Base-by-base conservation (phyloP, 1,140 invertebrate genomes). In the Zaprionus lachaisei region DNA sequence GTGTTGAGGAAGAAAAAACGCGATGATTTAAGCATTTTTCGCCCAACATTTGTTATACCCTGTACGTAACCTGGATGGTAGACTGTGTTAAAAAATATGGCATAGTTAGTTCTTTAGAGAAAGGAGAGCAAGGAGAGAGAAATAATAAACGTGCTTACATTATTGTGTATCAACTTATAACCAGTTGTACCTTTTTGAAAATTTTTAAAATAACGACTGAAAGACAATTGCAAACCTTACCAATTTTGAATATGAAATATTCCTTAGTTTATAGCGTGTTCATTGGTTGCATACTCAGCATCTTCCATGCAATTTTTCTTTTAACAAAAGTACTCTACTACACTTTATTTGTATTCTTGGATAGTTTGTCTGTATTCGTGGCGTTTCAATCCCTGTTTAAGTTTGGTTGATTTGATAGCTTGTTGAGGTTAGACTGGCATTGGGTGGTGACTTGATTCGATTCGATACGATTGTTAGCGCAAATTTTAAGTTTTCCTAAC, bases 21-120 rank as follows among this genome's bases (percentile, higher is more conserved):
- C 77, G 71, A 84, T 83, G 77, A 87, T 83, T 87, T 72, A 76
- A 80, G 71, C 80, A 68, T 62, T 77, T 86, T 86, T 77, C 68
- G 71, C 38, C 38, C n/a, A 72, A 60, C 54, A 67, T 67, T 80
- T 80, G 66, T 72, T 69, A 55, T 57, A 56, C 57, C 37, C 64
- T 57, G 14, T 55, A 64, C 24, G 9, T 3, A 11, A 31, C 28
- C 4, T 9, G 28, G 28, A 31, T 11, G 1, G 28, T 9, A 9
- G 28, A 31, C 28, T 9, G 9, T 31, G 7, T 31, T 31, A 2
- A 0, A 9, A 31, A 31, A 31, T 31, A 9, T 31, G 28, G 9
- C 1, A 31, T 31, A 31, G 28, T 31, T 31, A 31, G 31, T 31
- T 31, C 9, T 31, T 31, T 4, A 31, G 9, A 31, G 31, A 31